Evolutionary conservation across 2,888 invertebrate species (phyloP).

Genomic region (Abrostola tripartita): DNA sequence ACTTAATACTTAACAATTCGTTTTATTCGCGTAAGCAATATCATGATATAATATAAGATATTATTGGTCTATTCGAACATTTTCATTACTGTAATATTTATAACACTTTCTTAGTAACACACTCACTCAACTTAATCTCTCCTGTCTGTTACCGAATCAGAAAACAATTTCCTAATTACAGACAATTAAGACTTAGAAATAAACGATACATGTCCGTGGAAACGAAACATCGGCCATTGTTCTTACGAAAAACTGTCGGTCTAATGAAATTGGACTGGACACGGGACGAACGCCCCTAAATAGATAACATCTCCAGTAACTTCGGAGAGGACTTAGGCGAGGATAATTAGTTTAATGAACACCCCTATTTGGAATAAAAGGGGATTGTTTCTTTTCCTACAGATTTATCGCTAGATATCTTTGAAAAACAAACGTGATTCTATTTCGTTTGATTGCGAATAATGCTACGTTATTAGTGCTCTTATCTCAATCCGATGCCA

Average conservation of each 20-base stretch:
- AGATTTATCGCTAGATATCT: conserved; percentile 47
- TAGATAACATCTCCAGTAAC: conserved; percentile 72
- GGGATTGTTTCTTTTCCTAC: conserved; percentile 52
- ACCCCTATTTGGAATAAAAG: conserved; percentile 59
- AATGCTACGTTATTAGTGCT: conserved; percentile 13
- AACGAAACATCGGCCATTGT: conserved; percentile 37
- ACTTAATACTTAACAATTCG: too few relatives aligned
- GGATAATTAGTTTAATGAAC: conserved; percentile 80
- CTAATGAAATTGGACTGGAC: conserved; percentile 77
- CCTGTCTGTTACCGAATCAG: conserved; percentile 18
- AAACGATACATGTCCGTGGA: conserved; percentile 21
- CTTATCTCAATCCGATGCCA: background rate
- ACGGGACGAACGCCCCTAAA: conserved; percentile 63
- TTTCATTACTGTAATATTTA: background rate
- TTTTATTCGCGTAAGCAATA: too few relatives aligned
- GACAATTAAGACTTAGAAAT: conserved; percentile 29
- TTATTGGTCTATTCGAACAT: too few relatives aligned
- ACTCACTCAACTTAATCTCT: conserved; percentile 12
- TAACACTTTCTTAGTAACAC: background rate
- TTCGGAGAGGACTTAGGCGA: conserved; percentile 65
- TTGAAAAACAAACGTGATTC: conserved; percentile 52
- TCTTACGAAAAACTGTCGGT: conserved; percentile 65
- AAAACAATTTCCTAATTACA: conserved; percentile 44
- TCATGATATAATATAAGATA: too few relatives aligned
- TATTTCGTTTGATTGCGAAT: conserved; percentile 43